phyloP scores from a whole-genome alignment of 1,140 invertebrate genomes.

The Mercenaria mercenaria region DNA sequence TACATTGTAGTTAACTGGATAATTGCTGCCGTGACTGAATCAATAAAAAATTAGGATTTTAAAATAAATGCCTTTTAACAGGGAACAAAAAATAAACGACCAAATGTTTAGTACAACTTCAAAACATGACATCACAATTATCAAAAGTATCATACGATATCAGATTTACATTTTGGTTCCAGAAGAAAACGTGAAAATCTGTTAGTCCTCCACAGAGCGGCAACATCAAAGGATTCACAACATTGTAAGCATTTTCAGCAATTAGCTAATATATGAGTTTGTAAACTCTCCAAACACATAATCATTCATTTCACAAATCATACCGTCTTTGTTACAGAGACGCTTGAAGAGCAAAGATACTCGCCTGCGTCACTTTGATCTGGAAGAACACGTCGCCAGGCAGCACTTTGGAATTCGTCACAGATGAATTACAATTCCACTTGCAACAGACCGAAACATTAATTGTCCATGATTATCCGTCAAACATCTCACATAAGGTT shows the following conservation, averaged over 20 bases:
- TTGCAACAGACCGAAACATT: constrained; percentile 57
- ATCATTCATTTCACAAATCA: constrained; percentile 40
- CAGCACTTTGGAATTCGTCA: constrained; percentile 49
- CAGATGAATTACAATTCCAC: constrained; percentile 41
- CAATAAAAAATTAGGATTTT: too few relatives aligned
- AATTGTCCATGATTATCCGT: constrained; percentile 49
- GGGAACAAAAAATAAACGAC: not conserved
- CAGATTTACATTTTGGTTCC: not conserved
- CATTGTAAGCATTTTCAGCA: constrained; percentile 27
- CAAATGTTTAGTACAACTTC: not conserved
- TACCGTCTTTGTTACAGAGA: constrained; percentile 40
- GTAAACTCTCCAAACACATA: constrained; percentile 32
- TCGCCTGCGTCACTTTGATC: constrained; percentile 54
- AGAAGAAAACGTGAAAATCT: constrained; percentile 39
- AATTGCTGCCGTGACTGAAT: too few relatives aligned
- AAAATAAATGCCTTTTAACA: too few relatives aligned
- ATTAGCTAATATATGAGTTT: constrained; percentile 38
- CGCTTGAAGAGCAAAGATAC: constrained; percentile 42
- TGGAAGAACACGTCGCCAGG: constrained; percentile 36
- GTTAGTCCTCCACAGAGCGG: not conserved
- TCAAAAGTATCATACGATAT: not conserved
- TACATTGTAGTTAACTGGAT: too few relatives aligned
- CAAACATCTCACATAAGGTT: not conserved
- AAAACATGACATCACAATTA: not conserved
- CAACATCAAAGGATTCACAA: constrained; percentile 30